phyloP scores from a whole-genome alignment of 2,797 vertebrate genomes.

The Crenuchus spilurus region DNA sequence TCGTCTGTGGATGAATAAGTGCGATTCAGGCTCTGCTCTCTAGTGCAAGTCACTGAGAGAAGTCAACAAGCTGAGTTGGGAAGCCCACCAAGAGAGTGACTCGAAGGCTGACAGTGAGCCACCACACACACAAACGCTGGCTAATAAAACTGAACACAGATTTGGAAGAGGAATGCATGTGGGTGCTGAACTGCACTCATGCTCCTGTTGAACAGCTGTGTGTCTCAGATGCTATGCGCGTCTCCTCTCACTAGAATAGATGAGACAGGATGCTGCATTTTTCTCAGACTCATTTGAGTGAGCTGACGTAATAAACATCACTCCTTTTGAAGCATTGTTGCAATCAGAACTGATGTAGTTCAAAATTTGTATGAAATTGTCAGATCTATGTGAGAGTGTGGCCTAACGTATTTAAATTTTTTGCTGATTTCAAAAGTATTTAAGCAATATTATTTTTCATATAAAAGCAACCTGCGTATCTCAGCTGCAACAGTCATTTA shows the following conservation, averaged over 20 bases:
- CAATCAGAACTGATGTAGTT: no score
- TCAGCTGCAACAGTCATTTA: no score
- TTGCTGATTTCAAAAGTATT: no score
- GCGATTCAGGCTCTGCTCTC: neutral
- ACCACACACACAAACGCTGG: neutral
- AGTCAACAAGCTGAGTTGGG: neutral
- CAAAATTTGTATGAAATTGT: no score
- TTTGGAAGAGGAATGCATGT: slow-evolving; percentile 19
- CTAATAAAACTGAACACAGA: slow-evolving; percentile 36
- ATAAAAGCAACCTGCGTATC: no score
- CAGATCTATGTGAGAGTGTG: no score
- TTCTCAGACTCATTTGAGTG: neutral
- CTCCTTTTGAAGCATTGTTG: neutral
- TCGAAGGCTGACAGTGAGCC: neutral
- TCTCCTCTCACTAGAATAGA: slow-evolving; percentile 24
- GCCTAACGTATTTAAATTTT: no score
- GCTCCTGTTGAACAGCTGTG: slow-evolving; percentile 31
- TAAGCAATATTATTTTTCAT: no score
- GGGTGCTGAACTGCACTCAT: slow-evolving; percentile 5
- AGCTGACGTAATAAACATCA: slow-evolving; percentile 13
- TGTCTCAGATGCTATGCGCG: slow-evolving; percentile 22
- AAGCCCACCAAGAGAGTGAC: slow-evolving; percentile 16
- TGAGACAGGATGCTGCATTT: neutral
- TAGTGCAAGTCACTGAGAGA: slow-evolving; percentile 8
- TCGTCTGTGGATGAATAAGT: neutral